Evolutionary conservation across 2,113 vertebrate species (phyloP).

Genomic region (Sebastes schlegelii): DNA sequence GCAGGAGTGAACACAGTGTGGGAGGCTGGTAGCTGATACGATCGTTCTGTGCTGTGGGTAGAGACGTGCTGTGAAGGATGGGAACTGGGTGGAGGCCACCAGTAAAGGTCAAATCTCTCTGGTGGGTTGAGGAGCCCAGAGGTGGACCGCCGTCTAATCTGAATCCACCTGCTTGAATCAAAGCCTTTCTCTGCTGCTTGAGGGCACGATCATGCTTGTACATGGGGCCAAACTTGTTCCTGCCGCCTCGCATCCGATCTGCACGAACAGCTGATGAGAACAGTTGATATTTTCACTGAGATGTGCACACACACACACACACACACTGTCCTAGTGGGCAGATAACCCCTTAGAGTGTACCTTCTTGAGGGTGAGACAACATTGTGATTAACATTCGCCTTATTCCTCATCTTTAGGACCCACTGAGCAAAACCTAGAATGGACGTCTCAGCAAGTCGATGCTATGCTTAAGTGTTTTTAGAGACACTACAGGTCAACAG

Average conservation of each 20-base stretch:
- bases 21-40: conserved; percentile 79
- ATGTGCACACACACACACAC: too few species aligned
- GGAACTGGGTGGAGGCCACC: conserved; percentile 72
- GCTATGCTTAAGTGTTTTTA: neutral
- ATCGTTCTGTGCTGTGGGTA: conserved; percentile 80
- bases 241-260: conserved; percentile 93
- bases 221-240: conserved; percentile 96
- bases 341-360: neutral
- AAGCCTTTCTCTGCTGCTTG: conserved; percentile 94
- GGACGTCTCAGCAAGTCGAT: neutral
- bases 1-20: conserved; percentile 2
- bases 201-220: conserved; percentile 94
- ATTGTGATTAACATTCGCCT: neutral
- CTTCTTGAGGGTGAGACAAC: neutral
- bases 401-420: neutral
- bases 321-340: neutral
- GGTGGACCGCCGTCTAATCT: conserved; percentile 47
- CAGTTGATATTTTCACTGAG: neutral
- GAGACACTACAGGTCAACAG: too few species aligned
- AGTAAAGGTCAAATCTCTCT: conserved; percentile 84
- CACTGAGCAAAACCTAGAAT: neutral
- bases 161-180: conserved; percentile 83
- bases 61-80: conserved; percentile 74
- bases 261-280: conserved; percentile 89
- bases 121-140: conserved; percentile 72